These are phyloP conservation scores for Chamaetylas fuelleborni DNA, from an alignment of 2,113 vertebrate genomes.

Conservation along the genomic window DNA sequence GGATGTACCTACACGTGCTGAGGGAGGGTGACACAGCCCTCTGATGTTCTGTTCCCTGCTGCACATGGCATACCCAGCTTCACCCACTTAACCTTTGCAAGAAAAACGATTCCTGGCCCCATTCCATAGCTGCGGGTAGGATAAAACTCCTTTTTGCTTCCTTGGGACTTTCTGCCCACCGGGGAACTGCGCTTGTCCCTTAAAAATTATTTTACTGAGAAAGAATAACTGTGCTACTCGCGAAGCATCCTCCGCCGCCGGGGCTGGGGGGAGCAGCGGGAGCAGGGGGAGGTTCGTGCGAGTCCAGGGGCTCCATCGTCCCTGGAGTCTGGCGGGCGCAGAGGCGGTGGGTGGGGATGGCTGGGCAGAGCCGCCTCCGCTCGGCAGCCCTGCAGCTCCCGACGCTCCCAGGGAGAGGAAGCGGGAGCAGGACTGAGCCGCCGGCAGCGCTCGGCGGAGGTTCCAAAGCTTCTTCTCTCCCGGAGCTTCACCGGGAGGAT, in stretches of 20 bases:
- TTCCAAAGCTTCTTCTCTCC: not conserved
- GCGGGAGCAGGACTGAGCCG: not conserved
- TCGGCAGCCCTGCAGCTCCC: not conserved
- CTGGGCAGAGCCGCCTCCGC: not conserved
- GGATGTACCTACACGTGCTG: not conserved
- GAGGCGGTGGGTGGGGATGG: not conserved
- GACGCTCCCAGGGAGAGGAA: not conserved
- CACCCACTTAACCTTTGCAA: not conserved
- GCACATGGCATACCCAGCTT: not conserved
- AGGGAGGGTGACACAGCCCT: not conserved
- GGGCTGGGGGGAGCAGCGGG: not conserved
- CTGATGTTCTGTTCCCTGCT: not conserved
- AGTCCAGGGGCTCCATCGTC: not conserved
- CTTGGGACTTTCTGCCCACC: not conserved
- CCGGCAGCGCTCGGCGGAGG: not conserved
- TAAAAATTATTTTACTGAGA: not conserved
- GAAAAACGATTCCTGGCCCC: conserved; percentile 11
- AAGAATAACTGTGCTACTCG: not conserved
- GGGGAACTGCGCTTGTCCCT: not conserved
- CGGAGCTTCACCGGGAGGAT: not conserved
- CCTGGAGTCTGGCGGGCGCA: not conserved
- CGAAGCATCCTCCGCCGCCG: not conserved
- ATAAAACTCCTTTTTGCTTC: not conserved
- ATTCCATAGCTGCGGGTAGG: not conserved
- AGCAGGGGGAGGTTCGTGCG: not conserved